Evolutionary conservation across 53 echinoderm and acorn worm species (phyloP).

Genomic region (Holothuria leucospilota): DNA sequence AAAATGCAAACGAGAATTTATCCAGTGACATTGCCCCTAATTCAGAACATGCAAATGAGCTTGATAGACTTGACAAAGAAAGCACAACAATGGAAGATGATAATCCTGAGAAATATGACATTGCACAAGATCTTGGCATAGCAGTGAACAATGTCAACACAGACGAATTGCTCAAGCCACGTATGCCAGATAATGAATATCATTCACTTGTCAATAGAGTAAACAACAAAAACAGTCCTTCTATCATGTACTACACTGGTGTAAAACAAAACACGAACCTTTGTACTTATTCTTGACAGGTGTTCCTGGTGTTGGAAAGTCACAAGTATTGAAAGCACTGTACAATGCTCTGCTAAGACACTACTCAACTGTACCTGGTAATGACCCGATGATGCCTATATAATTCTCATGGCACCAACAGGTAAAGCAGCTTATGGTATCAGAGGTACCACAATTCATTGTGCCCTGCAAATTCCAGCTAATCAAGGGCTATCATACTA

Average conservation of each 20-base stretch:
- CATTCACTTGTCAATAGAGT: conserved; percentile 47
- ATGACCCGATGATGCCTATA: conserved; percentile 39
- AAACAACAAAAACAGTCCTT: conserved; percentile 69
- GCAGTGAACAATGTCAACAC: conserved; percentile 43
- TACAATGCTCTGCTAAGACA: neutral
- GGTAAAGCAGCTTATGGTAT: conserved; percentile 21
- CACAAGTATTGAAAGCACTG: conserved; percentile 32
- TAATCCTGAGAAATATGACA: conserved; percentile 47
- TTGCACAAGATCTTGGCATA: conserved; percentile 51
- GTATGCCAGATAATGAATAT: conserved; percentile 59
- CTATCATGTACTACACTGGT: conserved; percentile 48
- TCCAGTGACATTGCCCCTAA: neutral
- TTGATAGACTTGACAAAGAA: neutral
- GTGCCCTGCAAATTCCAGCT: conserved; percentile 52
- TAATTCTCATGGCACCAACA: conserved; percentile 56
- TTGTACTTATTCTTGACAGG: conserved; percentile 56
- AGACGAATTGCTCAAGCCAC: conserved; percentile 35
- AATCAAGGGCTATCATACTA: conserved; percentile 40
- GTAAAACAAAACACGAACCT: conserved; percentile 7
- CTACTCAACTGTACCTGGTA: conserved; percentile 24
- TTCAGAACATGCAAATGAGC: conserved; percentile 2
- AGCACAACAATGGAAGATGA: neutral
- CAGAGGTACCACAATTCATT: conserved; percentile 56
- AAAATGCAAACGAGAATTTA: neutral
- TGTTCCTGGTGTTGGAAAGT: conserved; percentile 68